These are phyloP conservation scores for Anoncus sp. DNA, from an alignment of 2,888 invertebrate species.

Conservation along the genomic window DNA sequence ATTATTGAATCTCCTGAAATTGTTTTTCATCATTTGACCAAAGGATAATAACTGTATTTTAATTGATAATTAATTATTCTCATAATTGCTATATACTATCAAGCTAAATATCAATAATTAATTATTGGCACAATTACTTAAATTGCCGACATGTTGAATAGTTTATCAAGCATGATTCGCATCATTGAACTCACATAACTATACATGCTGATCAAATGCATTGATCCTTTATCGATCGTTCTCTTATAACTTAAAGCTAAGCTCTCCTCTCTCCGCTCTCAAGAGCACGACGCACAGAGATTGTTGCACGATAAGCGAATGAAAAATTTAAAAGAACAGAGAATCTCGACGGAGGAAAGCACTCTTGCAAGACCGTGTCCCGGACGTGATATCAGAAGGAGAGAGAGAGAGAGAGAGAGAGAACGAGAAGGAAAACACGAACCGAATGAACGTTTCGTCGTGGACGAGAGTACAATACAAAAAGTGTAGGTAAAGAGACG, in stretches of 20 bases:
- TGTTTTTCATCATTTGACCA: not conserved
- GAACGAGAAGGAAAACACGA: conserved; percentile 29
- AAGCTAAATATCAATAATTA: not conserved
- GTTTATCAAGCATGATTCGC: too few relatives aligned
- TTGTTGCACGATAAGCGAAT: conserved; percentile 24
- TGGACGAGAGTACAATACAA: conserved; percentile 35
- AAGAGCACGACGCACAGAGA: conserved; percentile 5
- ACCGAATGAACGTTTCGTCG: conserved; percentile 49
- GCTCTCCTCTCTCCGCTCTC: conserved; percentile 8
- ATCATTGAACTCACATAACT: not conserved
- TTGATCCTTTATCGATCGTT: conserved; percentile 21
- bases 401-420: conserved; percentile 18
- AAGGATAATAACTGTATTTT: not conserved
- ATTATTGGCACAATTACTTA: not conserved
- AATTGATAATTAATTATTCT: not conserved
- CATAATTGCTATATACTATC: not conserved
- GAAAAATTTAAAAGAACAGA: conserved; percentile 4
- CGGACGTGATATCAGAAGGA: conserved; percentile 44
- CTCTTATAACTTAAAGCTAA: not conserved
- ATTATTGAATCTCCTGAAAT: not conserved
- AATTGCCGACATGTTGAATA: too few relatives aligned
- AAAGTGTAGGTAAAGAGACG: conserved; percentile 23
- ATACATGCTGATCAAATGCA: not conserved
- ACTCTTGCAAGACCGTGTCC: conserved; percentile 49
- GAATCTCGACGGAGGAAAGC: conserved; percentile 45